Percentiles rank a stretch among this genome's conserved stretches.
phyloP scores from a whole-genome alignment of 2,113 vertebrate species.

The Leiothrix lutea region DNA sequence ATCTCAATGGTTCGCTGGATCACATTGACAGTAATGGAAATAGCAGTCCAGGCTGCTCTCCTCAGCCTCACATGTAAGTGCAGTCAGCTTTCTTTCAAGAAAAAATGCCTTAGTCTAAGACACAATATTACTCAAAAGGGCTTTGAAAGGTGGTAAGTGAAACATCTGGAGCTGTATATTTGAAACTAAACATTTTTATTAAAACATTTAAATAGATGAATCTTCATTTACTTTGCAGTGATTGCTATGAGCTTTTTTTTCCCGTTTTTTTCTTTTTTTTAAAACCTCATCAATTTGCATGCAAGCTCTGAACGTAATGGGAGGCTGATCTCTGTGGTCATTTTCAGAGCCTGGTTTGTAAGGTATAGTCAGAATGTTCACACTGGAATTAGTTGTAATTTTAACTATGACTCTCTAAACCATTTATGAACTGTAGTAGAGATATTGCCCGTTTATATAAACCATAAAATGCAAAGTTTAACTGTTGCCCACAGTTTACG shows the following conservation, averaged over 20 bases:
- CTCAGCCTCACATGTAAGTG: constrained; percentile 95
- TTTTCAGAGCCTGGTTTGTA: constrained; percentile 55
- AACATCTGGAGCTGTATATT: neutral
- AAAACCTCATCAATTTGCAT: neutral
- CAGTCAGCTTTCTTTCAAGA: neutral
- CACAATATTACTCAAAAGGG: neutral
- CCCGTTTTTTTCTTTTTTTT: neutral
- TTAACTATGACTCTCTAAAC: constrained; percentile 74
- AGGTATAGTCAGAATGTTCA: constrained; percentile 26
- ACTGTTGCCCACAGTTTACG: constrained; percentile 84
- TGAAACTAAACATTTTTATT: constrained; percentile 7
- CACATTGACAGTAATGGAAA: constrained; percentile 98
- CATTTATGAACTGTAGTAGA: constrained; percentile 78
- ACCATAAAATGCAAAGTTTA: constrained; percentile 82
- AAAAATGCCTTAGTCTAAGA: neutral
- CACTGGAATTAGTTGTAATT: constrained; percentile 65
- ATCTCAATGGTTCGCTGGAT: constrained; percentile 93
- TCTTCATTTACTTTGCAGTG: neutral
- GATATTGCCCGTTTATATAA: constrained; percentile 79
- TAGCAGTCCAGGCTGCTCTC: constrained; percentile 94
- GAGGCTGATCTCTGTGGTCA: constrained; percentile 1
- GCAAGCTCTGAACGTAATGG: neutral
- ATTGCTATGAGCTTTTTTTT: neutral
- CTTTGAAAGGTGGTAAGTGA: constrained; percentile 24
- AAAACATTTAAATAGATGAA: neutral